Percentiles rank a stretch among this genome's conserved stretches.
Conservation (phyloP, 2,888 invertebrate species). For the Lacanobia oleracea region DNA sequence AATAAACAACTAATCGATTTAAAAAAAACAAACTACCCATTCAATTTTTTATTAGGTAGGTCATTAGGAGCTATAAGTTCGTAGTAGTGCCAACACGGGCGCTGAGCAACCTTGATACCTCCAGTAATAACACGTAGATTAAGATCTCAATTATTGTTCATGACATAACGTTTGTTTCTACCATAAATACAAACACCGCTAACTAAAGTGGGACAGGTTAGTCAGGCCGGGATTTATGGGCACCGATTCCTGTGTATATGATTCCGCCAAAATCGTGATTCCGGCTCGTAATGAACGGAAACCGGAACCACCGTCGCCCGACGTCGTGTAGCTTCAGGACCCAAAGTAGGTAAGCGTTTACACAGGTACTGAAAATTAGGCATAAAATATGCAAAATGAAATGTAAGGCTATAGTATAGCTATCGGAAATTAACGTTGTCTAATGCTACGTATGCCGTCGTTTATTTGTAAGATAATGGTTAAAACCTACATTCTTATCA, state of each 20-base stretch:
- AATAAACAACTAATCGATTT: constrained; percentile 20
- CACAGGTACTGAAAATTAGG: background rate
- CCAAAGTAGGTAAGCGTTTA: background rate
- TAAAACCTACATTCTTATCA: background rate
- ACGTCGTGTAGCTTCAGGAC: background rate
- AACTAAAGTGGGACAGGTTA: background rate
- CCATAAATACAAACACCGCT: background rate
- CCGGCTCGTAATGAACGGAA: constrained; percentile 22
- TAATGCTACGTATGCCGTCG: background rate
- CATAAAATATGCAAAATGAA: background rate
- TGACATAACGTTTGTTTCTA: constrained; percentile 21
- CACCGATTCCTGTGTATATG: background rate
- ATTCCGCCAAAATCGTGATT: constrained; percentile 10
- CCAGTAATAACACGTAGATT: constrained; percentile 34
- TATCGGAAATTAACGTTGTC: background rate
- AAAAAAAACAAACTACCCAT: constrained; percentile 18
- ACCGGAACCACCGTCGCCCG: background rate
- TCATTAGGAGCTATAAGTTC: constrained; percentile 29
- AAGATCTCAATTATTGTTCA: constrained; percentile 28
- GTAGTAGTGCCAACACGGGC: constrained; percentile 15
- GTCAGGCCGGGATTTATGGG: background rate
- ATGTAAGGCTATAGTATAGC: background rate
- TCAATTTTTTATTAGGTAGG: constrained; percentile 27
- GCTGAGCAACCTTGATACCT: constrained; percentile 39
- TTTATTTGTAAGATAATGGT: background rate